Base-by-base conservation (phyloP, 2,888 invertebrate genomes). In the Meiosimyza decipiens region DNA sequence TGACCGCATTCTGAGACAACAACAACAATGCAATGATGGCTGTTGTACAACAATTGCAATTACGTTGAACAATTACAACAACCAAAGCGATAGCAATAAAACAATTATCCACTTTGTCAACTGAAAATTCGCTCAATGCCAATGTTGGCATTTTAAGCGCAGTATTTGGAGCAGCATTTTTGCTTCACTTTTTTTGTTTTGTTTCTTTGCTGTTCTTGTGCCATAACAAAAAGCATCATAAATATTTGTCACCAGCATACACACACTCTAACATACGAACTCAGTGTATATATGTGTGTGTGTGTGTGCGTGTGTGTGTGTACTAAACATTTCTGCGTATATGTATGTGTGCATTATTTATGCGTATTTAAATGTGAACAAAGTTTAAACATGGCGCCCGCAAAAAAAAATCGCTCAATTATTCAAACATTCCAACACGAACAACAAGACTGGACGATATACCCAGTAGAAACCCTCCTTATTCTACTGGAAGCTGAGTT, bases 21-120 rank as follows among this genome's bases (percentile, higher is more conserved):
- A 40, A 40, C 40, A 40, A 40, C 40, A 40, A 40, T 40, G 9
- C 9, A 9, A 40, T 9, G 9, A 40, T 40, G 40, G 40, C 40
- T 9, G 6, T 40, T 40, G 9, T 40, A 40, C 33, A 60, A 11
- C 64, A 64, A 63, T 15, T 50, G 6, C 40, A 40, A 57, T 57
- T 28, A 28, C 16, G 13, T 28, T 57, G 18, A 22, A 16, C 59
- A 69, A 50, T 28, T 18, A 54, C 47, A 59, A 22, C 28, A 68
- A 47, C 13, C 47, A 18, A 1, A 69, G 33, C 40, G 50, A 16
- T 18, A 62, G 16, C 69, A 16, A 49, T 60, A 69, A 69, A 60
- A 69, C 40, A 50, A 52, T 69, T 69, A 62, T 28, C 59, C 51
- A 50, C 18, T 62, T 33, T 69, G 62, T 69, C 52, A 60, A 62